These are phyloP conservation scores for Synergus umbraculus DNA, from an alignment of 2,888 invertebrate genomes.

Conservation along the genomic window DNA sequence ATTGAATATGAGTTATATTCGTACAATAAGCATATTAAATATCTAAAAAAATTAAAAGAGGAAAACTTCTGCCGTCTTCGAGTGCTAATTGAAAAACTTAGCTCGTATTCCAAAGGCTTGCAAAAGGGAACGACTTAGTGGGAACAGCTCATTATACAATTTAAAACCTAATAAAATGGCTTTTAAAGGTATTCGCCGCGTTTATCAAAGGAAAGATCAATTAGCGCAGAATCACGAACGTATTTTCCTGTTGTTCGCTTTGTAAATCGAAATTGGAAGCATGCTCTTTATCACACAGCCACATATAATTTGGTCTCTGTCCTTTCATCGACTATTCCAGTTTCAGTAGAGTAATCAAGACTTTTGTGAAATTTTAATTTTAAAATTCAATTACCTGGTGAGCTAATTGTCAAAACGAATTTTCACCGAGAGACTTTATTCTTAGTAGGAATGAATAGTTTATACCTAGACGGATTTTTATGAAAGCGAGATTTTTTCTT, in stretches of 20 bases:
- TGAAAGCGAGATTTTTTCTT: not conserved
- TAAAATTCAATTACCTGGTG: slow-evolving; percentile 9
- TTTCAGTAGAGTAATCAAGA: slow-evolving; percentile 34
- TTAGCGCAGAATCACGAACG: slow-evolving; percentile 20
- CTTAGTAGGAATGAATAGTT: not conserved
- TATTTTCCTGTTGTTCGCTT: slow-evolving; percentile 29
- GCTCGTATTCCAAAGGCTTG: not conserved
- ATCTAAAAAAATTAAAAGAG: not conserved
- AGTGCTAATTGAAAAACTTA: slow-evolving; percentile 18
- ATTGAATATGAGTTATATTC: no score
- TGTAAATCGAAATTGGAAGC: not conserved
- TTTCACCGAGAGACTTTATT: not conserved
- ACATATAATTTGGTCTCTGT: slow-evolving; percentile 11
- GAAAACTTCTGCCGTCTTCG: not conserved
- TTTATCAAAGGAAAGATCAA: slow-evolving; percentile 24
- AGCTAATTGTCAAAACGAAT: not conserved
- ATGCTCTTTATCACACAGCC: slow-evolving; percentile 6
- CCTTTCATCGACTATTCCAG: slow-evolving; percentile 2
- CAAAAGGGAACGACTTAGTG: not conserved
- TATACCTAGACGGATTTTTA: not conserved
- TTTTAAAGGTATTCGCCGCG: not conserved
- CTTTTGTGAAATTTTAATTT: slow-evolving; percentile 11
- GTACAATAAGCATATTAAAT: no score
- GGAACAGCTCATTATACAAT: slow-evolving; percentile 14
- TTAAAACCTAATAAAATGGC: slow-evolving; percentile 5